Conservation (phyloP, 1,140 invertebrate species). For the Drosophila subobscura region DNA sequence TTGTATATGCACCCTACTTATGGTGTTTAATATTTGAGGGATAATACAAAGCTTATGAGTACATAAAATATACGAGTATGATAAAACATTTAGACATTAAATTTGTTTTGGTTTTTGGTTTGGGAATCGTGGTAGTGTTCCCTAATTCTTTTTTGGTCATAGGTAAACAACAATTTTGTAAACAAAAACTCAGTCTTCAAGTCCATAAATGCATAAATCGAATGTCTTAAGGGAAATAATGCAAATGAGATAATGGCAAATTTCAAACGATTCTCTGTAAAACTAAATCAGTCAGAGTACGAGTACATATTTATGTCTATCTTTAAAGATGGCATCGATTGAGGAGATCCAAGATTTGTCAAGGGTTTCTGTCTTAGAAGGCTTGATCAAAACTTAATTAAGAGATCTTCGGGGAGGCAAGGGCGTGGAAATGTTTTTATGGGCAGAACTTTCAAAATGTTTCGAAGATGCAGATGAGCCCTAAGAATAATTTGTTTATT, state of each 20-base stretch:
- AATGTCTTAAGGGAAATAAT: slow-evolving; percentile 39
- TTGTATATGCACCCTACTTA: slow-evolving; percentile 15
- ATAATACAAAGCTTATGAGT: slow-evolving; percentile 32
- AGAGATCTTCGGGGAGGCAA: slow-evolving; percentile 38
- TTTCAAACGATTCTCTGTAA: slow-evolving; percentile 28
- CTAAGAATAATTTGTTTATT: slow-evolving; percentile 25
- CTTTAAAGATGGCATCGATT: slow-evolving; percentile 47
- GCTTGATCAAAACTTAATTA: slow-evolving; percentile 17
- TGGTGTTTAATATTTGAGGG: slow-evolving; percentile 6
- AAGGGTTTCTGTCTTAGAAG: slow-evolving; percentile 14
- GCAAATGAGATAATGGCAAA: slow-evolving; percentile 14
- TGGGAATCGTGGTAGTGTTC: slow-evolving; percentile 57
- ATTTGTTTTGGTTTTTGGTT: slow-evolving; percentile 62
- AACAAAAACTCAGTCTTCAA: slow-evolving; percentile 67
- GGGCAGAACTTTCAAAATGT: slow-evolving; percentile 9
- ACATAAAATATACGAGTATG: slow-evolving; percentile 32
- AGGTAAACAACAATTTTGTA: slow-evolving; percentile 46
- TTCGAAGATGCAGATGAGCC: slow-evolving; percentile 14
- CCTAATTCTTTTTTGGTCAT: slow-evolving; percentile 43
- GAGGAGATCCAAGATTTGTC: slow-evolving; percentile 48
- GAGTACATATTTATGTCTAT: slow-evolving; percentile 11
- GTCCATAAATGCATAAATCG: slow-evolving; percentile 50
- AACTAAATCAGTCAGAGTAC: slow-evolving; percentile 55
- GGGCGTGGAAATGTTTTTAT: neutral
- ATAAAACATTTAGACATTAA: slow-evolving; percentile 57